phyloP scores from a whole-genome alignment of 2,113 vertebrate genomes.

The Tychaedon coryphoeus region DNA sequence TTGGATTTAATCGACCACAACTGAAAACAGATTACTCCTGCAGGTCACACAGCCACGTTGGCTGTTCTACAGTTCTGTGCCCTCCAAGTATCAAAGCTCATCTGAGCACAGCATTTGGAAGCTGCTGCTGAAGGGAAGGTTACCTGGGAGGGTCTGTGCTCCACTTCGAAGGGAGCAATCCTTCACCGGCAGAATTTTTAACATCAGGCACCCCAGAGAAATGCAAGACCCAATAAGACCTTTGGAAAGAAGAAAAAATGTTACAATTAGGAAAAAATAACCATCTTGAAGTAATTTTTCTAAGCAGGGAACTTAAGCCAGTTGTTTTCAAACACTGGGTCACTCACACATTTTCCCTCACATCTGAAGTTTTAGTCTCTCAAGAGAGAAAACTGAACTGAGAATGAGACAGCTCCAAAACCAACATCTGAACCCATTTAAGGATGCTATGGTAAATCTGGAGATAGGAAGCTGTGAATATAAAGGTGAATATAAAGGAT shows the following conservation, averaged over 20 bases:
- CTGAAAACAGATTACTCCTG: not conserved
- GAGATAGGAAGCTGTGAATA: not conserved
- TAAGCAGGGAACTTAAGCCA: not conserved
- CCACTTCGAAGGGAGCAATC: not conserved
- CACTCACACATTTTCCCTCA: not conserved
- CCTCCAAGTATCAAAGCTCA: not conserved
- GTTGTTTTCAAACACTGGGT: not conserved
- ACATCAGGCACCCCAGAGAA: not conserved
- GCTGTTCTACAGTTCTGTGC: not conserved
- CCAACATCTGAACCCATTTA: not conserved
- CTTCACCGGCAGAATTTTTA: not conserved
- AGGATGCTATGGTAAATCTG: not conserved
- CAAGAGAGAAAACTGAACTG: not conserved
- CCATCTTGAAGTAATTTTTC: not conserved
- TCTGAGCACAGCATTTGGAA: not conserved
- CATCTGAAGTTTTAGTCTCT: not conserved
- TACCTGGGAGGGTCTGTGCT: not conserved
- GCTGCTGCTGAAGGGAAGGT: fast-evolving
- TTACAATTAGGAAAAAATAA: not conserved
- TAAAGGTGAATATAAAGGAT: not conserved
- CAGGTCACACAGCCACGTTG: fast-evolving
- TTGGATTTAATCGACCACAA: not conserved
- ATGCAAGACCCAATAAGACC: not conserved
- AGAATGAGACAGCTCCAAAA: not conserved
- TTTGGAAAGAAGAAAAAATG: not conserved